Evolutionary conservation across 2,113 vertebrate genomes (phyloP), one percentile per base, ranked within the genome.

Genomic region (Gymnorhina tibicen): DNA sequence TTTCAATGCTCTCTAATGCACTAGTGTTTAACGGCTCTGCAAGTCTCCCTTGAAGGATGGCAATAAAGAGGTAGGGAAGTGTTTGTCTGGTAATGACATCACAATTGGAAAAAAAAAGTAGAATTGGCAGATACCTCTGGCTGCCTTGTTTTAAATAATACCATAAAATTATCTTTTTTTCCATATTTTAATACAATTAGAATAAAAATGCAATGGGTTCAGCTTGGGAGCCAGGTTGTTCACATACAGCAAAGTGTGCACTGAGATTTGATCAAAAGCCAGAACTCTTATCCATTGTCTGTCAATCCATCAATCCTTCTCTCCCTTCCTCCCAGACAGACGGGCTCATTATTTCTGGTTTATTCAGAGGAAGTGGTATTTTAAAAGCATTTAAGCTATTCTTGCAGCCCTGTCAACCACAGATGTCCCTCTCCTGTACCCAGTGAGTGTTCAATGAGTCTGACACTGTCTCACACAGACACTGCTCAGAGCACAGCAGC

Each of bases 41-140:
- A 30, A 3, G 8, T 72, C 52, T 59, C 75, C 46, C 27, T 13
- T 46, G 23, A 76, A 60, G 11, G 26, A 81, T 16, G 67, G 13
- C 5, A 62, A 24, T 11, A 47, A 50, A 64, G 17, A 80, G 12
- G 12, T 16, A 86, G 15, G 15, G 20, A 53, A 41, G 15, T 21
- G 22, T 55, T 72, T 62, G 18, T 30, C 14, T 68, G 10, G 22
- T 66, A 58, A 80, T 19, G 8, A 35, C 6, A 85, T 1, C 59
- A 59, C 10, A n/a, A 64, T 2, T 55, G 3, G 16, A 8, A 70
- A 75, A 66, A 64, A 66, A n/a, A 27, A 4, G 3, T 6, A 50
- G n/a, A 77, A 60, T 0, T 32, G 7, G 16, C 0, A 67, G 8
- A 30, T 24, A 63, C 5, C 16, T 50, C 30, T 74, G 26, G 10